Conservation (phyloP, 2,797 vertebrate species). For the Emys orbicularis region DNA sequence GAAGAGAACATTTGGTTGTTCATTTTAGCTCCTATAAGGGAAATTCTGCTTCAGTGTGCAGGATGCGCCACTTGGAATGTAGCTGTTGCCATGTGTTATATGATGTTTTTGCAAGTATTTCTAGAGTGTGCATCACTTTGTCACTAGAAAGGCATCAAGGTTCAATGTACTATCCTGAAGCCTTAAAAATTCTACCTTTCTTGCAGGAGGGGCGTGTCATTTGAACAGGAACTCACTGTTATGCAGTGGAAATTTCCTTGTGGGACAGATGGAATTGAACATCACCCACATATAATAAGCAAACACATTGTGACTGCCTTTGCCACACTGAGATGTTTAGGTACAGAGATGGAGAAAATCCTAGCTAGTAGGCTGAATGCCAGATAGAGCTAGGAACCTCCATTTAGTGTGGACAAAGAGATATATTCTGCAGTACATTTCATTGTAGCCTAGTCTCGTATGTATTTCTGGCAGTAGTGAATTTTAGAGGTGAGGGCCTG, state of each 20-base stretch:
- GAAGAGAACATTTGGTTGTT: background rate
- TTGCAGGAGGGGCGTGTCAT: background rate
- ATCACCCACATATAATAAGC: background rate
- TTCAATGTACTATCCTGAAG: background rate
- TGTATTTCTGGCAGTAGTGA: background rate
- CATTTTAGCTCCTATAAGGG: background rate
- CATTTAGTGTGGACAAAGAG: background rate
- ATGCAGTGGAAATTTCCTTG: background rate
- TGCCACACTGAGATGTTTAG: background rate
- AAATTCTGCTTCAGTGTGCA: background rate
- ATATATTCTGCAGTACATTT: background rate
- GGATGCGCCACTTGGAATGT: accelerated
- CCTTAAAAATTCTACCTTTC: accelerated
- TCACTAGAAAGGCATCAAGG: background rate
- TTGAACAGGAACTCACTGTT: background rate
- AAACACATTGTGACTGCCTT: background rate
- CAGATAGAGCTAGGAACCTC: background rate
- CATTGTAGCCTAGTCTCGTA: background rate
- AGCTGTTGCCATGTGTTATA: background rate
- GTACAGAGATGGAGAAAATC: background rate
- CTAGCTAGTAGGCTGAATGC: background rate
- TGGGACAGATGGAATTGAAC: background rate
- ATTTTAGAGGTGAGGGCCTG: background rate
- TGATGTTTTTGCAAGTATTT: background rate
- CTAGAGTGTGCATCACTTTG: background rate